Base-by-base conservation (phyloP, 2,888 invertebrate genomes). In the Agriopis aurantiaria region DNA sequence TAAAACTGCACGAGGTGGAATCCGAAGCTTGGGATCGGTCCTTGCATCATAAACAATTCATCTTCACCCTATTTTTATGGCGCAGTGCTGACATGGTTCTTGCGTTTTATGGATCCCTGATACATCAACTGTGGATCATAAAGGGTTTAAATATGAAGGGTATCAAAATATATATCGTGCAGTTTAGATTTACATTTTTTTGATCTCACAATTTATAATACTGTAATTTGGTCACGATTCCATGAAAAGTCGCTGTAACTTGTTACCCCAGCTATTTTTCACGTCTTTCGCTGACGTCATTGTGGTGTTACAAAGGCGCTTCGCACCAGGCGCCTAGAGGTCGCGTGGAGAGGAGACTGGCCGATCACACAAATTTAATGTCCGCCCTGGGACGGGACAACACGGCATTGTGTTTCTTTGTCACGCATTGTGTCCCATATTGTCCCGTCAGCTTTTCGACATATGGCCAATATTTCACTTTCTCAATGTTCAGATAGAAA, bases 291-390 rank as follows among this genome's bases (percentile, higher is more conserved):
- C 78, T 78, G 83, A 77, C 80, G 82, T 87, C 83, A 89, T 92
- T 91, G 91, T 92, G 80, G 78, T 69, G 77, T 82, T 79, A 92
- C 91, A 92, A 91, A 87, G 84, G 89, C 78, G 74, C 69, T 71
- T 82, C 82, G 82, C 77, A 89, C 91, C 85, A 88, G 88, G 90
- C 85, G 78, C 82, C 81, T 87, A 90, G 83, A 83, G 81, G 80
- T 85, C 83, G 85, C 85, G 80, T 84, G 82, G 84, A 85, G 84
- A 79, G 87, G 88, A 88, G 90, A 91, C 91, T 91, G 91, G 90
- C 91, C 88, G 91, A 88, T 90, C 89, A 89, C 84, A 87, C 90
- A 91, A 92, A 92, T 92, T 92, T 91, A 91, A 91, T 89, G 88
- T 88, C 88, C 84, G 88, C 55, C 60, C 85, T 89, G 89, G 83